A percentile compares a stretch with the other conserved stretches of the same genome.
These are phyloP conservation scores for Dolichotis patagonum DNA, from an alignment of 2,113 vertebrate species.

Conservation along the genomic window DNA sequence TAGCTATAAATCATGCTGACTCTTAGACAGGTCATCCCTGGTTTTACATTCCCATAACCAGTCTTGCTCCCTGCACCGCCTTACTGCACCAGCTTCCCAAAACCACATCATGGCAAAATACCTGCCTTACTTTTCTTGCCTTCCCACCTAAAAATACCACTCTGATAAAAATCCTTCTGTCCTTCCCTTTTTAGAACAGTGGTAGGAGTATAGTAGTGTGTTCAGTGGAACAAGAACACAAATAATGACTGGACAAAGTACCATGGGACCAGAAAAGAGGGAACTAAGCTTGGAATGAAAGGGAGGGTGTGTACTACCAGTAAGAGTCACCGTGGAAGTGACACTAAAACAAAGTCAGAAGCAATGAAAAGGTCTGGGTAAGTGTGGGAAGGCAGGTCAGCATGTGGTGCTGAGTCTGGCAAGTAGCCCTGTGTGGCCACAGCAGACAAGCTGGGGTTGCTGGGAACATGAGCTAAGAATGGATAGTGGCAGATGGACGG, in stretches of 20 bases:
- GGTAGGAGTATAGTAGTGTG: not conserved
- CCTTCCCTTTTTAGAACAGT: not conserved
- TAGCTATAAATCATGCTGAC: not conserved
- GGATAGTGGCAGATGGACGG: not conserved
- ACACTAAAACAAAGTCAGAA: not conserved
- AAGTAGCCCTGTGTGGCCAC: not conserved
- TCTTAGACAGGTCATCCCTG: not conserved
- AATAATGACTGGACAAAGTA: not conserved
- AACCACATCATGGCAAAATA: not conserved
- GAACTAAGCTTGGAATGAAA: not conserved
- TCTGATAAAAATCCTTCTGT: not conserved
- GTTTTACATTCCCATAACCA: not conserved
- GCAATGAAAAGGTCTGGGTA: not conserved
- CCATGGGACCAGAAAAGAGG: not conserved
- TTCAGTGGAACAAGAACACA: not conserved
- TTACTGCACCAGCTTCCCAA: not conserved
- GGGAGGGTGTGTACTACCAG: not conserved
- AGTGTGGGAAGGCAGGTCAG: not conserved
- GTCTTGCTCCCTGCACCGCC: not conserved
- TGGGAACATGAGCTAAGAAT: not conserved
- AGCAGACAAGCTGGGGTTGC: not conserved
- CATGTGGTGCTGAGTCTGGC: not conserved
- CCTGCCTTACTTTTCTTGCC: not conserved
- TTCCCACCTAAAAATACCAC: not conserved
- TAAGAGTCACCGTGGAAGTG: not conserved